Evolutionary conservation across 1,140 invertebrate species (phyloP), one percentile per base, ranked within the genome.

Genomic region (Mesaphorura yosii): DNA sequence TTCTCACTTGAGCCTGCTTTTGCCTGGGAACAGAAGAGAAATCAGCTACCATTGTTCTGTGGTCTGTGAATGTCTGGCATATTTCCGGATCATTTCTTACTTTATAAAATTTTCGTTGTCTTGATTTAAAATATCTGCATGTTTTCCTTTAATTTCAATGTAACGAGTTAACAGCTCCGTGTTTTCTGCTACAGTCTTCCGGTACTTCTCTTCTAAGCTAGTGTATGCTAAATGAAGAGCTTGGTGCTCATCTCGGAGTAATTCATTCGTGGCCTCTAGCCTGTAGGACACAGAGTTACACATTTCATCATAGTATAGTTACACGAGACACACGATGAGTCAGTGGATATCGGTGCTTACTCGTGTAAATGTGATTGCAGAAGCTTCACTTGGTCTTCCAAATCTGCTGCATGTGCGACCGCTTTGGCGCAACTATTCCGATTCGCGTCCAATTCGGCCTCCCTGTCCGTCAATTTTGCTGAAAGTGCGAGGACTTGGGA

Each of bases 401-500:
- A 41, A 52, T 55, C 51, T 48, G 58, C 55, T 50, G 22, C 31
- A 52, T 56, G 56, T 5, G 55, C 60, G 15, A 59, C 57, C 20
- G 45, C 44, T 2, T 17, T 41, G 6, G 56, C 57, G 44, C 38
- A 44, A 22, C 53, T 51, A 5, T 45, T 55, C 46, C 56, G 47
- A 29, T 15, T 25, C 19, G 28, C 22, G 22, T 51, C 45, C 19
- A 63, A 37, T 40, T 80, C 73, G 67, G 87, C 86, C 60, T 88
- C 86, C 65, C 86, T 82, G 60, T 91, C 86, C 70, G 90, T 84
- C 19, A 94, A 69, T 70, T 80, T 80, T 55, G 81, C 76, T 73
- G 88, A 91, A 2, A 96, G 73, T 69, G 88, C 88, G 41, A 95
- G 84, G 52, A 96, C 86, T 72, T 90, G 82, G 67, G 94, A 90